Evolutionary conservation across 2,113 vertebrate species (phyloP), one percentile per base, ranked within the genome.

Genomic region (Brachyhypopomus occidentalis): DNA sequence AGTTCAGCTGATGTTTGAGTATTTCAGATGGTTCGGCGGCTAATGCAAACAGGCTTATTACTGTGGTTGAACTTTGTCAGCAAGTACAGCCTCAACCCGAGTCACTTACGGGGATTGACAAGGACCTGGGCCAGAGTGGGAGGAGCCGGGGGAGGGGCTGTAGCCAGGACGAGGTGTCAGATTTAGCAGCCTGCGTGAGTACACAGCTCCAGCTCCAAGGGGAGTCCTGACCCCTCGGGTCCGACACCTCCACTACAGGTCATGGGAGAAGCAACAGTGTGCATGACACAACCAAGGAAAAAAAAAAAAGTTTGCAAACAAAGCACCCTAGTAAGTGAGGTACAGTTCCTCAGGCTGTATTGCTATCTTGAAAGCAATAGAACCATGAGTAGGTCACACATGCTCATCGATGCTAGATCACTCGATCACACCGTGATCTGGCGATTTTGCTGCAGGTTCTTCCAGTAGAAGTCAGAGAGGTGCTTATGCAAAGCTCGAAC

Each of bases 241-340:
- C 63, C 84, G 73, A 84, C 88, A 87, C 84, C 72, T 86, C 22
- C 17, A n/a, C 72, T 36, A 11, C 70, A 79, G 81, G 81, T 84
- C 84, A 86, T 80, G 83, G 83, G 83, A 86, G 84, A 86, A 73
- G 36, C 60, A 75, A 38, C 14, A 2, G 30, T 14, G 36, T 63
- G 69, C 34, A 60, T 2, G 22, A 62, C n/a, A 36, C 2, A 34
- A 59, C n/a, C 25, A 41, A 56, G 41, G 9, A 1, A 25, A 73
- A 73, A 52, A 19, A 17, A 70, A 6, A 70, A 70, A 22, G 45
- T 22, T 22, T 22, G 12, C n/a, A 41, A 41, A 67, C 4, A 36
- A 30, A 67, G 16, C 17, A 66, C 14, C 23, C 9, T 25, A 66
- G 27, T 2, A n/a, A 20, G 5, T 36, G 30, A 67, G 30, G 19